Evolutionary conservation across 2,888 invertebrate genomes (phyloP).

Genomic region (Leucophora obtusa): DNA sequence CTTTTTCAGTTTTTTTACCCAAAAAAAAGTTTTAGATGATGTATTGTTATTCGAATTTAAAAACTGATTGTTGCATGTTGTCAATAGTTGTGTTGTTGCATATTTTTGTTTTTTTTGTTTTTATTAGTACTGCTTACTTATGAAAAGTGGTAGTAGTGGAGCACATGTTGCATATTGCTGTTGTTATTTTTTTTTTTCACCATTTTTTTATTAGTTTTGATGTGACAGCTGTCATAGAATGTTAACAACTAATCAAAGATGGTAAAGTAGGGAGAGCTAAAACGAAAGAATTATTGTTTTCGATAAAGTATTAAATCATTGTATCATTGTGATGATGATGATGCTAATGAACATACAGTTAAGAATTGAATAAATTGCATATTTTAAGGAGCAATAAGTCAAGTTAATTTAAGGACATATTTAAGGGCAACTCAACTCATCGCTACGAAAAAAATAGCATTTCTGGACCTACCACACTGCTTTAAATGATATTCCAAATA

Average conservation of each 20-base stretch:
- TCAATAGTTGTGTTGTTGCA: slow-evolving; percentile 67
- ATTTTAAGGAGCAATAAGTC: neutral
- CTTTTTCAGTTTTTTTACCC: slow-evolving; percentile 7
- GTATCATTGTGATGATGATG: neutral
- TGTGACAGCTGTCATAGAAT: slow-evolving; percentile 63
- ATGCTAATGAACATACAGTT: neutral
- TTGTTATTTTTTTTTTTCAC: slow-evolving; percentile 21
- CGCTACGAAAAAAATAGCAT: too few species aligned
- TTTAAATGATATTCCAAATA: too few species aligned
- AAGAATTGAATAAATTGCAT: slow-evolving; percentile 23
- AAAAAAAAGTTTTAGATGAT: slow-evolving; percentile 50
- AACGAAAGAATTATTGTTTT: slow-evolving; percentile 39
- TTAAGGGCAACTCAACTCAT: too few species aligned
- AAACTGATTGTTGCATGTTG: slow-evolving; percentile 66
- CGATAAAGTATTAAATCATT: slow-evolving; percentile 15
- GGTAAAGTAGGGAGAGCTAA: slow-evolving; percentile 21
- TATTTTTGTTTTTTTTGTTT: slow-evolving; percentile 23
- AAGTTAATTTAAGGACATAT: neutral
- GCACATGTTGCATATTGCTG: slow-evolving; percentile 54
- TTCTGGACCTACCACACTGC: too few species aligned
- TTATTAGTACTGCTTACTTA: neutral
- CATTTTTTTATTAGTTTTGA: slow-evolving; percentile 60
- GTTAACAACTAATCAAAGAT: slow-evolving; percentile 59
- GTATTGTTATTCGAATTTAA: slow-evolving; percentile 62
- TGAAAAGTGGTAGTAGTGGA: neutral